Base-by-base conservation (phyloP, 2,797 vertebrate genomes). In the Ceyx erithaca region DNA sequence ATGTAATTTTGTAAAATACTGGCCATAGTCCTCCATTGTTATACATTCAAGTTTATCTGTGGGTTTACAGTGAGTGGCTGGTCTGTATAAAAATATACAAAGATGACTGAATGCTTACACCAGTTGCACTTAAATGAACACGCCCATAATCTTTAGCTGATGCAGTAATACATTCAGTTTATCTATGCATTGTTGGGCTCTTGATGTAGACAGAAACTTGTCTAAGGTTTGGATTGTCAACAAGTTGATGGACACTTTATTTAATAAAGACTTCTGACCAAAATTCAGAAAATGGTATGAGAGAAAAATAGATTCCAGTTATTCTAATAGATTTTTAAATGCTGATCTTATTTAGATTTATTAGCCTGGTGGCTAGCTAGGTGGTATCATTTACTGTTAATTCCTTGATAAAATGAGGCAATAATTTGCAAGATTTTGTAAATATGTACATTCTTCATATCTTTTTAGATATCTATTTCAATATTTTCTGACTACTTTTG, bases 351-450 rank as follows among this genome's bases (percentile, higher is more conserved):
- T 79, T 94, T 97, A 37, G 37, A 37, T 37, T 37, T 37, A 37
- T 37, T 37, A 97, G 95, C 96, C 95, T 96, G 80, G 96, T 92
- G 95, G 97, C 97, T 97, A 96, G 89, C 97, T 97, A 96, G 97
- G 96, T 97, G 97, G 93, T 93, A 94, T 98, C 51, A 97, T 98
- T 99, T 98, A 98, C 97, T 98, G 98, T 98, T 98, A 98, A 98
- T 98, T 98, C 97, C 97, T 98, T 98, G 97, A 98, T 98, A 97
- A 97, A 98, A 98, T 98, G 98, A 99, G 99, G 99, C 99, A 99
- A 99, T 99, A 99, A 99, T 98, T 98, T 99, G 99, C 99, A 99
- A 98, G 98, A 98, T 97, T 97, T 98, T 97, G 94, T 98, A 97
- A 98, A 97, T 97, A 97, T 98, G 96, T 98, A 98, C 95, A 98